Evolutionary conservation across 2,797 vertebrate species (phyloP), one percentile per base, ranked within the genome.

Genomic region (Myotis vivesi): DNA sequence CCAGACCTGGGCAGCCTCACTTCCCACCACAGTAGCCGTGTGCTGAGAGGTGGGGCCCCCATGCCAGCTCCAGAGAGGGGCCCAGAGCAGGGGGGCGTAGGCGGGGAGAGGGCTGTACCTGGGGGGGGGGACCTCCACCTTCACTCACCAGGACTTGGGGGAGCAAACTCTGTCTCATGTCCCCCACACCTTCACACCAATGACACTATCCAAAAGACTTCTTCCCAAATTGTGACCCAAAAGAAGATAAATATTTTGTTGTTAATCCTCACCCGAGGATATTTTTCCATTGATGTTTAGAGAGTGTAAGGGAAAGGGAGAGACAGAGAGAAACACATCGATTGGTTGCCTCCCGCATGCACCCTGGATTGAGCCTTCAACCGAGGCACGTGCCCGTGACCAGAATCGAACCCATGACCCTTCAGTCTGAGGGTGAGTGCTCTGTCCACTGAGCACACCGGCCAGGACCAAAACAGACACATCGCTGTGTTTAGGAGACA

Each of bases 1-100:
- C 17, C 46, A 13, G 0, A 1, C 7, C 0, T 0, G 2, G 8
- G 25, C 11, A 44, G 87, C 41, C 20, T 19, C 46, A 16, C 2
- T 2, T 5, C 66, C 53, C 4, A 1, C 41, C 10, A 2, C 0
- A 15, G 41, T 20, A 19, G 19, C 33, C 1, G 0, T 12, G 81
- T 15, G 38, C 36, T 12, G 1, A 33, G 49, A 44, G 22, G 23
- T 13, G 1, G 46, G 71, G 16, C 30, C 41, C 55, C 19, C 77
- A 28, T 62, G 55, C n/a, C 16, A 30, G 6, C 25, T 51, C 9
- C 57, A 1, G 7, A 17, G 44, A 23, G 20, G 2, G 4, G 19
- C 8, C 75, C 10, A 33, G 68, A 75, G 57, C 69, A 20, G 15
- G 15, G 28, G 33, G n/a, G 3, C 33, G 80, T n/a, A n/a, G 28